These are phyloP conservation scores for Rhingia rostrata DNA, from an alignment of 2,888 invertebrate species.

Conservation along the genomic window DNA sequence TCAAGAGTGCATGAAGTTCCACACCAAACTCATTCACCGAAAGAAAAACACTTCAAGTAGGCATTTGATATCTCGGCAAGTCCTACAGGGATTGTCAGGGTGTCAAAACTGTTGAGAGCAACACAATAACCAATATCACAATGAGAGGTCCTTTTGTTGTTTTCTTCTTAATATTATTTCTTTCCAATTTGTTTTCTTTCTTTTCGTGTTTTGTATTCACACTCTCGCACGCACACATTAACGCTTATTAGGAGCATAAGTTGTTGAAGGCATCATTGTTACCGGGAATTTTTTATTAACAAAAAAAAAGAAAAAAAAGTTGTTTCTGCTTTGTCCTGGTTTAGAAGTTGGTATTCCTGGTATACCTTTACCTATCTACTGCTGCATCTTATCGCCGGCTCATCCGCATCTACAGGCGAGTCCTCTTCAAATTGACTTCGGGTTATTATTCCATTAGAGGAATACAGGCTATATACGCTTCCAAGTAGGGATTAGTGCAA, in stretches of 20 bases:
- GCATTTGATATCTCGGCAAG: slow-evolving; percentile 41
- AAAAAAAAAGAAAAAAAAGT: background rate
- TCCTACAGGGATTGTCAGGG: slow-evolving; percentile 32
- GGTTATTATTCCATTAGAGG: slow-evolving; percentile 59
- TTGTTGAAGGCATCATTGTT: slow-evolving; percentile 30
- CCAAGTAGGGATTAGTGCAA: background rate
- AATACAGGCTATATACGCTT: background rate
- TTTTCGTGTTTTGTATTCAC: slow-evolving; percentile 40
- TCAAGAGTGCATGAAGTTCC: slow-evolving; percentile 36
- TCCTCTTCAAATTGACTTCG: slow-evolving; percentile 65
- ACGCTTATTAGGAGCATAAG: slow-evolving; percentile 47
- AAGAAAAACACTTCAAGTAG: slow-evolving; percentile 48
- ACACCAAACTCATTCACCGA: slow-evolving; percentile 55
- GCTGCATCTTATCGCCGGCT: too few species aligned
- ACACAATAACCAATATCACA: slow-evolving; percentile 15
- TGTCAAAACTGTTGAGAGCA: slow-evolving; percentile 24
- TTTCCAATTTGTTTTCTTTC: slow-evolving; percentile 57
- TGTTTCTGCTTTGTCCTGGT: background rate
- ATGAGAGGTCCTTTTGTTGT: slow-evolving; percentile 56
- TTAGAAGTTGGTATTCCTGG: slow-evolving; percentile 10
- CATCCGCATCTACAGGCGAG: slow-evolving; percentile 19
- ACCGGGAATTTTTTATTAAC: background rate
- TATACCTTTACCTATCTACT: background rate
- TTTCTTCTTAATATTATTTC: slow-evolving; percentile 46
- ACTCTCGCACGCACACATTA: slow-evolving; percentile 23